A percentile compares a stretch with the other conserved stretches of the same genome.
Conservation (phyloP, 2,797 vertebrate species). For the Ctenochaetus hawaiiensis region DNA sequence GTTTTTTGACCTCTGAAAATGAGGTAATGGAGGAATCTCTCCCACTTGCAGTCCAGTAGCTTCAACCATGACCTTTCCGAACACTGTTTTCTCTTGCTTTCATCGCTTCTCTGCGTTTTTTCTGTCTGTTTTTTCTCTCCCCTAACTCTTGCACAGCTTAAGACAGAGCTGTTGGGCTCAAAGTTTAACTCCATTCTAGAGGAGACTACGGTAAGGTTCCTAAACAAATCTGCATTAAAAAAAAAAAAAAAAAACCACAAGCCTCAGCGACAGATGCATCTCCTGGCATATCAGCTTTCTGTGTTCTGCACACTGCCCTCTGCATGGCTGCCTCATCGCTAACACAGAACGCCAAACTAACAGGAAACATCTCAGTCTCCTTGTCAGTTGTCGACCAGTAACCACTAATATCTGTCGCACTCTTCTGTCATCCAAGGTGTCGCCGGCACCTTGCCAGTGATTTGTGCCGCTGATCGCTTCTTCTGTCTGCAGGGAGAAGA, state of each 20-base stretch:
- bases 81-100: conserved; percentile 86
- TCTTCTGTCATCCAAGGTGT: conserved; percentile 20
- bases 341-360: conserved; percentile 70
- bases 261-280: conserved; percentile 71
- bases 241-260: conserved; percentile 36
- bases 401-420: conserved; percentile 59
- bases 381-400: conserved; percentile 68
- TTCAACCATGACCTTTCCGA: conserved; percentile 76
- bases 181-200: conserved; percentile 93
- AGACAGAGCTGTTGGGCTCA: conserved; percentile 92
- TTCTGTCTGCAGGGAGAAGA: conserved; percentile 86
- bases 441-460: conserved; percentile 23
- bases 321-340: conserved; percentile 73
- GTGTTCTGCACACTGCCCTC: conserved; percentile 62
- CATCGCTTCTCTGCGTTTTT: conserved; percentile 87
- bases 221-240: conserved; percentile 67
- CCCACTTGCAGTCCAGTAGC: conserved; percentile 66
- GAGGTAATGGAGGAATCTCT: conserved; percentile 54
- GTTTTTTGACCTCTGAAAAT: conserved; percentile 60
- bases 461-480: conserved; percentile 51
- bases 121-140: conserved; percentile 87
- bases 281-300: conserved; percentile 76
- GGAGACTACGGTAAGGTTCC: conserved; percentile 90
- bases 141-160: conserved; percentile 90
- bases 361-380: conserved; percentile 71